Evolutionary conservation across 2,797 vertebrate species (phyloP), one percentile per base, ranked within the genome.

Genomic region (Coilia nasus): DNA sequence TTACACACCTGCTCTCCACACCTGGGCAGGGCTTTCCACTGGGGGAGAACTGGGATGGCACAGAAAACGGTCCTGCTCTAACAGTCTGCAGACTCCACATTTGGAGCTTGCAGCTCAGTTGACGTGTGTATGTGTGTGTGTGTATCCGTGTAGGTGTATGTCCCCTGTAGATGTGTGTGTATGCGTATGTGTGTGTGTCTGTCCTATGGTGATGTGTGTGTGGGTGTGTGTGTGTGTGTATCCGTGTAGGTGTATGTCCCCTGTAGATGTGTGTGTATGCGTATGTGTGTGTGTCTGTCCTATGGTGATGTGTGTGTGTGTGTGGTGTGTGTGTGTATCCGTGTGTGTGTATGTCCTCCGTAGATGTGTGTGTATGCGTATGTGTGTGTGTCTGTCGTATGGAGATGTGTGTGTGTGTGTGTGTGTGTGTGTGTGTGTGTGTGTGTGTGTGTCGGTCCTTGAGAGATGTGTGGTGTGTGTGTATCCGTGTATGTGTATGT

Each of bases 201-300:
- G 10, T 47, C 10, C 46, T 47, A 47, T 10, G 3, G 46, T 4
- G 46, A 47, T 47, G 46, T 4, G 46, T 47, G 46, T 4, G 15
- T 81, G 83, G 44, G 83, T 59, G 85, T 67, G 59, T 78, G 50
- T 54, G 83, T 47, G 83, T 59, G 85, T 67, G 62, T 81, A 50
- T 44, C 46, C 41, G 59, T 46, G 41, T 15, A 31, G 41, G 57
- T 44, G 57, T 83, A 9, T 10, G 50, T 54, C 50, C 50, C 9
- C 7, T 19, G 23, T 7, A n/a, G 50, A 10, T 54, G 50, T 54
- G 50, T 54, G 50, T 54, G 50, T 14, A 3, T 47, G 46, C 46
- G 46, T 6, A 7, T n/a, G 59, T n/a, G 59, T 6, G 4, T n/a
- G 59, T 64, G 60, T 47, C 4, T 47, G 10, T 47, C 10, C 46